Conservation (phyloP, 2,113 vertebrate species). For the Lasiurus cinereus region DNA sequence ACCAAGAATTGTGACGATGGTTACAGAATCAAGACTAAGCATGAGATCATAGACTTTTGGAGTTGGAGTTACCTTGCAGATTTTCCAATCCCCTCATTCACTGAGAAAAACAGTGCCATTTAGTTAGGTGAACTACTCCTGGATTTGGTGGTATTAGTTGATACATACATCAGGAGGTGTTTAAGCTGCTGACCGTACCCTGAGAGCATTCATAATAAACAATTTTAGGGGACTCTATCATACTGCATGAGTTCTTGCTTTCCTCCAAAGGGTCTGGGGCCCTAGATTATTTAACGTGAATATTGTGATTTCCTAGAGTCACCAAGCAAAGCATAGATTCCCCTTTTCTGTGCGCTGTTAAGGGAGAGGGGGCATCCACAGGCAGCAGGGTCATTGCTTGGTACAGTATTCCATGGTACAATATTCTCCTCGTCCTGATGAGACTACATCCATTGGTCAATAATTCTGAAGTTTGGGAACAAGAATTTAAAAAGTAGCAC, state of each 20-base stretch:
- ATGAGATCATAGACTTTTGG: background rate
- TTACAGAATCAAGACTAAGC: background rate
- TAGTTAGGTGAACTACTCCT: background rate
- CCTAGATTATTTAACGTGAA: background rate
- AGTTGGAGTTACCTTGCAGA: background rate
- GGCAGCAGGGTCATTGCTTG: background rate
- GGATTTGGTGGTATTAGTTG: background rate
- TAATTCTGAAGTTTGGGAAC: background rate
- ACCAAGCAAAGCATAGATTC: background rate
- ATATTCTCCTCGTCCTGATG: background rate
- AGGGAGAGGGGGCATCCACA: background rate
- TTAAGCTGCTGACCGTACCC: background rate
- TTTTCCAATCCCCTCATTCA: background rate
- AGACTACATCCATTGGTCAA: background rate
- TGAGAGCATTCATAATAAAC: background rate
- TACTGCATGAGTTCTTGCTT: background rate
- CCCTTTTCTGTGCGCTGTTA: background rate
- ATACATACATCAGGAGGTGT: background rate
- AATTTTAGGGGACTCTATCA: background rate
- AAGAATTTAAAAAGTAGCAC: background rate
- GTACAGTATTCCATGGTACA: too few species aligned
- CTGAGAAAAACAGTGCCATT: background rate
- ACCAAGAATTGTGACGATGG: background rate
- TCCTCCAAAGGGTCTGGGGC: background rate
- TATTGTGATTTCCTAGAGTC: background rate